Evolutionary conservation across 1,140 invertebrate species (phyloP), one percentile per base, ranked within the genome.

Genomic region (Psilanteris sp.): DNA sequence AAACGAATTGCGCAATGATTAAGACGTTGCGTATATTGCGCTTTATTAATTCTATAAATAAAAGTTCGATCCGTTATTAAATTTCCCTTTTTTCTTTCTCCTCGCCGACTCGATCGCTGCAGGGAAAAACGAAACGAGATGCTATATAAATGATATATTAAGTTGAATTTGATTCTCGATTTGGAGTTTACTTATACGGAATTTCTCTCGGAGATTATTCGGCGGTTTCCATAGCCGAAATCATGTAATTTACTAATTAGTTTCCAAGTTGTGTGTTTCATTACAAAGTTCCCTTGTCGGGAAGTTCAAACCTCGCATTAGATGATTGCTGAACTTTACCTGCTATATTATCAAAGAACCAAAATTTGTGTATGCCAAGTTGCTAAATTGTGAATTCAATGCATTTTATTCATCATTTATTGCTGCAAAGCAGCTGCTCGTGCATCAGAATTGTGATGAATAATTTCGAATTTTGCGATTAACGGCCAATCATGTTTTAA

Each of bases 241-340:
- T 77, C 61, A 71, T 77, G 74, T 71, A 77, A 77, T 77, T 77
- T 77, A 77, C 74, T 71, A 77, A 77, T 77, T 77, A 77, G 74
- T 77, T 77, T 77, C 44, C 27, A 77, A 77, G 66, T 77, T 77
- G 67, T 44, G 46, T 77, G 74, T 77, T 77, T 77, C 74, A 77
- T 77, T 77, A 77, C 59, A 44, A 70, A 77, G 74, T 77, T 77
- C 9, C 10, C 64, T 70, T 59, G 73, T 70, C 52, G 64, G 66
- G 44, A 70, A 70, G 66, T 76, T 70, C 52, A 41, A 64, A 54
- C 59, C 44, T 67, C 39, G 61, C 66, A 77, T 77, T 77, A 77
- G 74, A 57, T 70, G 74, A 77, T 77, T 77, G 59, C 74, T 59
- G 66, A 77, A 77, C 66, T 77, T 77, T 77, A 77, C 66, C 74